Percentiles rank a stretch among this genome's conserved stretches.
phyloP scores from a whole-genome alignment of 2,797 vertebrate species.

The Macropodus opercularis region DNA sequence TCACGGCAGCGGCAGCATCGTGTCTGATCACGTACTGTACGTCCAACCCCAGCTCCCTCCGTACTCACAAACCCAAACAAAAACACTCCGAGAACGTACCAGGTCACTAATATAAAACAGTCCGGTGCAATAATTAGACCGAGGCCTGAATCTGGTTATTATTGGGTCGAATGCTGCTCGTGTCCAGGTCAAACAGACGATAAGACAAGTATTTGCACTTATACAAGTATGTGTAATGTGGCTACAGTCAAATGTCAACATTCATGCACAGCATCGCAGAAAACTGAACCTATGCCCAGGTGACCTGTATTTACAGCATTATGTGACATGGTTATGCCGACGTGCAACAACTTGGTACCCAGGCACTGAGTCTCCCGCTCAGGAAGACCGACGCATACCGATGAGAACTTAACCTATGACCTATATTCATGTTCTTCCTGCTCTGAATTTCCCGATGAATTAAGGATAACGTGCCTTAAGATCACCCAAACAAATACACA shows the following conservation, averaged over 20 bases:
- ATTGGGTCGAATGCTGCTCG: neutral
- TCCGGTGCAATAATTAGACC: conserved; percentile 1
- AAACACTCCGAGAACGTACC: neutral
- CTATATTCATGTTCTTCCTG: neutral
- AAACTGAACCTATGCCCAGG: neutral
- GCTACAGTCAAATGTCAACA: neutral
- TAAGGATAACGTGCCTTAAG: too few species aligned
- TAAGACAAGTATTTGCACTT: neutral
- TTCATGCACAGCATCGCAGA: neutral
- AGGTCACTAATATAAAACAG: neutral
- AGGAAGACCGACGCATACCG: neutral
- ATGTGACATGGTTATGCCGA: neutral
- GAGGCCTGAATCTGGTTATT: neutral
- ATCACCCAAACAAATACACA: too few species aligned
- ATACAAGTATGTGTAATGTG: neutral
- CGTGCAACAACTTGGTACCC: neutral
- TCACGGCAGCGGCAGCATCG: conserved; percentile 6
- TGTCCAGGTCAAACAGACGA: neutral
- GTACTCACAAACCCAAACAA: neutral
- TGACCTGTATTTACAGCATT: too few species aligned
- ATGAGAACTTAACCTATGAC: neutral
- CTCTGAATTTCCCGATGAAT: neutral
- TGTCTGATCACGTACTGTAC: neutral
- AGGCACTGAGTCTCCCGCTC: neutral
- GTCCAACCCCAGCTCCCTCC: too few species aligned